Base-by-base conservation (phyloP, 2,113 vertebrate genomes). In the Oenanthe oenanthe region DNA sequence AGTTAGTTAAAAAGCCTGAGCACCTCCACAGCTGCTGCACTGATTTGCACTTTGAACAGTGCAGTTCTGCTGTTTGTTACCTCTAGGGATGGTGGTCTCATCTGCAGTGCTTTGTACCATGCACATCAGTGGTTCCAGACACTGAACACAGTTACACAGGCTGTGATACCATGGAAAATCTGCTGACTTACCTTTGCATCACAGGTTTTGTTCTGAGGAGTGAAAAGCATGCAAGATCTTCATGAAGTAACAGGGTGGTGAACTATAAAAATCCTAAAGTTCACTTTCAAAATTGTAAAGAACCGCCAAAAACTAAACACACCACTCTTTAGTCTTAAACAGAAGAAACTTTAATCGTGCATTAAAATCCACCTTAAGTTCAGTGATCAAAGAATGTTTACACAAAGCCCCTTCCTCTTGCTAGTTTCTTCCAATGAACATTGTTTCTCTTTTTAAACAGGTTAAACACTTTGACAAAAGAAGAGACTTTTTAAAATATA, bases 401-500 rank as follows among this genome's bases (percentile, higher is more conserved):
- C 25, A 58, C 19, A 72, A 76, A 62, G 17, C 26, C 7, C 25
- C 5, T 22, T 74, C 32, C 26, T 54, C 8, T 60, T 53, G 16
- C 22, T 84, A 1, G 3, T 77, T 75, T 84, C 7, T 90, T 87
- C 32, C 54, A 24, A 56, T 20, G 1, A 68, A 24, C 2, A n/a
- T 50, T 0, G 5, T 89, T 93, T 89, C 50, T 93, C 18, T 95
- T 85, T 94, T 67, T 62, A 40, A 80, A 92, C 97, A 99, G 99
- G 99, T 99, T 85, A 99, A 99, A 84, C 98, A 99, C 87, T 99
- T 99, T 89, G 89, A 96, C 92, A 99, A 98, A 97, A 98, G 99
- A 97, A 98, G 99, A 98, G 98, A 99, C 92, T 99, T 98, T 87
- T 97, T 99, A 96, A 99, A 99, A 97, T 99, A 98, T 56, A 99